These are phyloP conservation scores for Arbacia lixula DNA, from an alignment of 53 echinoderm and acorn worm genomes.

Conservation along the genomic window DNA sequence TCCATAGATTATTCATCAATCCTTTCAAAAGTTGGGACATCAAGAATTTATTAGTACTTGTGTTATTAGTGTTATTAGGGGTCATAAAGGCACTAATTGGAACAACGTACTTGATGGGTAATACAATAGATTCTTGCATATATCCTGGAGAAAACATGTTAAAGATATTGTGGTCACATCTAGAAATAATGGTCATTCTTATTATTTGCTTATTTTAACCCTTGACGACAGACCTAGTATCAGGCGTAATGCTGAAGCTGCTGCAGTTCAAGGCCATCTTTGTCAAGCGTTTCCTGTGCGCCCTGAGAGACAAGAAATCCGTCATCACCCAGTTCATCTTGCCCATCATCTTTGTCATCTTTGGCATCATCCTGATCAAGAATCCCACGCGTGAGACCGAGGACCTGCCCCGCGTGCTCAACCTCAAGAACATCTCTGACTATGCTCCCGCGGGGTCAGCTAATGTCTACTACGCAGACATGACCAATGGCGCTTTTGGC, in stretches of 20 bases:
- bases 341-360: constrained; percentile 85
- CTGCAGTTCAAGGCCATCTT: constrained; percentile 90
- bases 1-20: too few species aligned
- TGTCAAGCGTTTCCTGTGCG: constrained; percentile 87
- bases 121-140: neutral
- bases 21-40: too few species aligned
- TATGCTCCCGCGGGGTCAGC: constrained; percentile 41
- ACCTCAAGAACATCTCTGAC: constrained; percentile 69
- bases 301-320: constrained; percentile 86
- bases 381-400: constrained; percentile 49
- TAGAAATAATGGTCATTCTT: neutral
- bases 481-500: too few species aligned
- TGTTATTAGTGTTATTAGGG: too few species aligned
- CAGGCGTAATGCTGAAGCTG: constrained; percentile 73
- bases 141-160: neutral
- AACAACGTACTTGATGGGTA: too few species aligned
- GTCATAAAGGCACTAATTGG: too few species aligned
- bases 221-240: constrained; percentile 74
- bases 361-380: constrained; percentile 80
- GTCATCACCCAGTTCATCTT: constrained; percentile 88
- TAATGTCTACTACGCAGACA: constrained; percentile 80
- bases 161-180: neutral
- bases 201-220: too few species aligned
- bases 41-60: too few species aligned
- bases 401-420: constrained; percentile 74